Evolutionary conservation across 2,113 vertebrate genomes (phyloP).

Genomic region (Rhadina sibilatrix): DNA sequence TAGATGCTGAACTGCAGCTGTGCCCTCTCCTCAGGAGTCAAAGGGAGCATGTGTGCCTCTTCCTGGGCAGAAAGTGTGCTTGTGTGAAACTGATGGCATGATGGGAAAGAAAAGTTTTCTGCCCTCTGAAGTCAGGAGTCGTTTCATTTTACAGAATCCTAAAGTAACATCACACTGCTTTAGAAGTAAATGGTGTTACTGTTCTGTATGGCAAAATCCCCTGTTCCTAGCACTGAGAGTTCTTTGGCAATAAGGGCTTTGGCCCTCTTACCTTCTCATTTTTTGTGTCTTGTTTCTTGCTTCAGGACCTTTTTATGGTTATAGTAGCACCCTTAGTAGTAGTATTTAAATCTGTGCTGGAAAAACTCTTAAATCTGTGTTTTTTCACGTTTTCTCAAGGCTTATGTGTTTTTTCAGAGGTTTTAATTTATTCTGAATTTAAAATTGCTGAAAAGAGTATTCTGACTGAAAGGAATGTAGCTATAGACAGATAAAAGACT

Average conservation of each 20-base stretch:
- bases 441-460: background rate
- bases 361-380: background rate
- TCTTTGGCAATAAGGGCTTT: background rate
- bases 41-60: background rate
- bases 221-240: background rate
- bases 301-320: background rate
- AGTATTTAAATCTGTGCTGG: background rate
- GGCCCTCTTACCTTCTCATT: background rate
- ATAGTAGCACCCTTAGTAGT: background rate
- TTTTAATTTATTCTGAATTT: conserved; percentile 35
- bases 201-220: background rate
- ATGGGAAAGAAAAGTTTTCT: background rate
- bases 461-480: background rate
- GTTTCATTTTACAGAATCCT: background rate
- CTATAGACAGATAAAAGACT: conserved; percentile 17
- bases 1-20: background rate
- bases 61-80: background rate
- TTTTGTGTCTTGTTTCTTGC: background rate
- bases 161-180: background rate
- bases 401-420: background rate
- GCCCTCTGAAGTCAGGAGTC: background rate
- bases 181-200: background rate
- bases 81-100: background rate
- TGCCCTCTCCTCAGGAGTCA: background rate
- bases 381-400: background rate